Conservation (phyloP, 2,888 invertebrate genomes). For the Lissocephala sabroskyi region DNA sequence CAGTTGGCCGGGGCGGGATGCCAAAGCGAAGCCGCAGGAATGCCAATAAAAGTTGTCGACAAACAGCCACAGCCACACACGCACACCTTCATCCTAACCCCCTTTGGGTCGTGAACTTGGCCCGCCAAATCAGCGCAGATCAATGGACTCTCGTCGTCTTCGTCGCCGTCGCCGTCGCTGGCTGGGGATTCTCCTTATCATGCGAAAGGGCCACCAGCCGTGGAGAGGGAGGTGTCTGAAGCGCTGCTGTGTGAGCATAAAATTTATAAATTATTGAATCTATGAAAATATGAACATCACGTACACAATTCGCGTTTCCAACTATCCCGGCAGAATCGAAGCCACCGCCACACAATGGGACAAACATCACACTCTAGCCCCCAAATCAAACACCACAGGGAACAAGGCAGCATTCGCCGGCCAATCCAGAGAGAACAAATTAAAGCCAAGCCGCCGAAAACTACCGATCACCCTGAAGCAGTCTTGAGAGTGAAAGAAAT, state of each 20-base stretch:
- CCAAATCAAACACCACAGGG: too few relatives aligned
- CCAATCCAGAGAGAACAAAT: too few relatives aligned
- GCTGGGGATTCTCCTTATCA: too few relatives aligned
- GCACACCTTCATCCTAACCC: too few relatives aligned
- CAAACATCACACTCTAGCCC: too few relatives aligned
- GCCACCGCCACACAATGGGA: conserved; percentile 14
- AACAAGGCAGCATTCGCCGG: too few relatives aligned
- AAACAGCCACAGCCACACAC: conserved; percentile 8
- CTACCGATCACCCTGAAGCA: too few relatives aligned
- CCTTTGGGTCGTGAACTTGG: too few relatives aligned
- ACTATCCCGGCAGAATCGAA: conserved; percentile 31
- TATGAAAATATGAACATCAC: conserved; percentile 62
- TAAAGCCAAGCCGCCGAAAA: too few relatives aligned
- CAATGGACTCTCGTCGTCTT: conserved; percentile 23
- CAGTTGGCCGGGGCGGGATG: not conserved
- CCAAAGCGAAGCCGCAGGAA: conserved; percentile 22
- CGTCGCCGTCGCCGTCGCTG: too few relatives aligned
- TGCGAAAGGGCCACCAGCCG: too few relatives aligned
- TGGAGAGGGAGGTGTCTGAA: conserved; percentile 10
- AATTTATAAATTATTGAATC: conserved; percentile 64
- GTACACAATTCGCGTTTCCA: conserved; percentile 36
- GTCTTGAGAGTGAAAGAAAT: too few relatives aligned
- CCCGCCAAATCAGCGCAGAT: conserved; percentile 45
- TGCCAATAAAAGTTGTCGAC: conserved; percentile 48
- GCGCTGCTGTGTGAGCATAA: conserved; percentile 44